Evolutionary conservation across 2,888 invertebrate genomes (phyloP), one percentile per base, ranked within the genome.

Genomic region (Dione vanillae): DNA sequence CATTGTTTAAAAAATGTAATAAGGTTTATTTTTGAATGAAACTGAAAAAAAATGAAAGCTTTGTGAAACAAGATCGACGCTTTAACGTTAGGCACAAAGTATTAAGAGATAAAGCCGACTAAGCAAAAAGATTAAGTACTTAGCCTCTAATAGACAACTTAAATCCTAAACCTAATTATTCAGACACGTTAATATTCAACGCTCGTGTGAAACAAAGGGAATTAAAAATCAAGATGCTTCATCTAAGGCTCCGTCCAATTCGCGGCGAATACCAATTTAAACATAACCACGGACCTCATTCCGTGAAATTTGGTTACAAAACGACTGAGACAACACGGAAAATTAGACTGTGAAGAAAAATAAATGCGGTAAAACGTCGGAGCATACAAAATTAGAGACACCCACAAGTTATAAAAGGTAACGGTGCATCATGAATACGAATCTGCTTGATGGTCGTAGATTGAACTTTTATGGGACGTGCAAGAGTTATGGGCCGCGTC

Each of bases 331-430:
- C 90, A 90, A 91, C 89, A 90, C 90, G 88, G 89, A 90, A 89
- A 91, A 92, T 91, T 91, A 91, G 90, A 91, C 89, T 90, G 87
- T 87, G 85, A 89, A 91, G 90, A 91, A 91, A 91, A 91, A 92
- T 90, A 91, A 91, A 92, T 89, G 90, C 87, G 87, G 82, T 76
- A 84, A 86, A 89, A 91, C 88, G 88, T 87, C 86, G 84, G 84
- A 86, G 90, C 91, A 91, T 91, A 90, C 90, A 86, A 87, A 92
- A 91, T 91, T 90, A 90, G 86, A 89, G 84, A 68, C 20, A 64
- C 51, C 49, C 65, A 49, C 74, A 73, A 75, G 75, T 74, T 72
- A 75, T 62, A 74, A 73, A 69, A 62, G 70, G 41, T 65, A 59
- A 67, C 67, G 47, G 47, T 64, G 66, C 62, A 43, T 64, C 67